Evolutionary conservation across 2,888 invertebrate genomes (phyloP), one percentile per base, ranked within the genome.

Genomic region (Isotomurus palustris): DNA sequence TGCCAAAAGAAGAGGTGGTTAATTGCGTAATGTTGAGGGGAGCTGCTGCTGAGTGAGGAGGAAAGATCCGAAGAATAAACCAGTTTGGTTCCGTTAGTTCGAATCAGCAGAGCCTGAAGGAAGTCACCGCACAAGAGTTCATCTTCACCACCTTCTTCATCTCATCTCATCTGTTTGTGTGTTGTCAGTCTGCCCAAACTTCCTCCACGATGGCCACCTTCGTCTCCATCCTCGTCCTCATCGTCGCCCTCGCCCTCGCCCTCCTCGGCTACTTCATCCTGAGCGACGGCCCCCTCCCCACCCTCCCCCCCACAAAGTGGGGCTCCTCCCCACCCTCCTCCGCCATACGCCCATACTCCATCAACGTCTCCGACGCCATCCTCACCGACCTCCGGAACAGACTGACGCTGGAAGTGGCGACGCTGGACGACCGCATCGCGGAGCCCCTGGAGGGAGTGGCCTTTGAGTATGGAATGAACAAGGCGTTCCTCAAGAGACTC

Each of bases 391-490:
- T 88, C 41, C 80, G 81, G 66, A 68, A 75, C 19, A 79, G 86
- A 50, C 75, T 90, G 50, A 78, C 77, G 50, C 72, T 88, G 45
- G 84, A 88, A 74, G 49, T 65, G 10, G 38, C 55, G 21, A 60
- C 61, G 25, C 49, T 62, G 32, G 70, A 64, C 5, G 66, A 75
- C 2, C 69, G 74, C 14, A 68, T 75, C 38, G 61, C 69, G 19
- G 72, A 74, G 4, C 73, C 76, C 0, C 53, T 76, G 59, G 72
- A 75, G 60, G 82, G 81, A 47, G 76, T 79, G 0, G 82, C 81
- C 5, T 92, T 90, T 75, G 81, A 84, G 58, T 91, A 91, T 72
- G 94, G 94, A 2, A 85, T 92, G 73, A 87, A 89, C 72, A 77
- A 84, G 0, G 78, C 83, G 36, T 83, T 83, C 62, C 75, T 91